Conservation (phyloP, 2,113 vertebrate species). For the Puntigrus tetrazona region DNA sequence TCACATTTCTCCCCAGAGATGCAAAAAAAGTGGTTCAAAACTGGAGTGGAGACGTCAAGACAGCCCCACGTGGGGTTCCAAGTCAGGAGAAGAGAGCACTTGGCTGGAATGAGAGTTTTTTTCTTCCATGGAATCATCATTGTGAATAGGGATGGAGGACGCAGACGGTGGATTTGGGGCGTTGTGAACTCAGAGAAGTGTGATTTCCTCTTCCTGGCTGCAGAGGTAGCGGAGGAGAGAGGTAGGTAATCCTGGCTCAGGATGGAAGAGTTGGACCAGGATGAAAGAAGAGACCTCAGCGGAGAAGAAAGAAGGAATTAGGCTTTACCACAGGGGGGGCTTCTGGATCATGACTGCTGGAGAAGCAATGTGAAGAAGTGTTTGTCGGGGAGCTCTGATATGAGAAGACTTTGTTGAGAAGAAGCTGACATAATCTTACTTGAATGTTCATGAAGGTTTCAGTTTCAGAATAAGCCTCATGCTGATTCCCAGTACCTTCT, state of each 20-base stretch:
- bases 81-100: neutral
- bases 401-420: slow-evolving; percentile 12
- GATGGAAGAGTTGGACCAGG: slow-evolving; percentile 26
- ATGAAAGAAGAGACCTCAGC: slow-evolving; percentile 32
- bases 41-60: neutral
- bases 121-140: slow-evolving; percentile 17
- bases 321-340: slow-evolving; percentile 14
- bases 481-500: slow-evolving; percentile 9
- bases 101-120: slow-evolving; percentile 10
- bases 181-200: slow-evolving; percentile 40
- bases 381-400: neutral
- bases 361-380: neutral
- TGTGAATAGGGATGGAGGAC: slow-evolving; percentile 29
- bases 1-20: neutral
- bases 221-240: slow-evolving; percentile 15
- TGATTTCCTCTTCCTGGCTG: slow-evolving; percentile 18
- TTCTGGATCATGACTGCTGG: slow-evolving; percentile 8
- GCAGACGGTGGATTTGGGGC: slow-evolving; percentile 42
- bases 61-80: neutral
- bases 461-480: neutral
- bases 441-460: slow-evolving; percentile 2
- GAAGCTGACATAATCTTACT: slow-evolving; percentile 36
- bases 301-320: slow-evolving; percentile 31
- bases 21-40: neutral
- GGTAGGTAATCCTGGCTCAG: slow-evolving; percentile 46